Conservation (phyloP, 2,113 vertebrate genomes). For the Noctilio leporinus region DNA sequence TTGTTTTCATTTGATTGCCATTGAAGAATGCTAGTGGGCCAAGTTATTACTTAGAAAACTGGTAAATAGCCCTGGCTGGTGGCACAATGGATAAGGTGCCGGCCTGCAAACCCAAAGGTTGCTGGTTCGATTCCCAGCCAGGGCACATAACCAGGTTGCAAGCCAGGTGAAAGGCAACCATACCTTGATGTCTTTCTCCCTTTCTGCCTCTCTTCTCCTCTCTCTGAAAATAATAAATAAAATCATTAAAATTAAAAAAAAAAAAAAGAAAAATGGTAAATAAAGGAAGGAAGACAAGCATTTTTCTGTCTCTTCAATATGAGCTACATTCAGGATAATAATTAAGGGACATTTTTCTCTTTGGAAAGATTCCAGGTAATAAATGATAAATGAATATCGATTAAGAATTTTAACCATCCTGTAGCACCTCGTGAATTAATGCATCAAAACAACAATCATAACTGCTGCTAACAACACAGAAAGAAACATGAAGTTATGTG, state of each 20-base stretch:
- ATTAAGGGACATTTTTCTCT: not conserved
- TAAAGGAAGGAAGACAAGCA: not conserved
- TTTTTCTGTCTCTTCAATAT: not conserved
- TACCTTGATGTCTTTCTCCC: no score
- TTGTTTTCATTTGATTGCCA: not conserved
- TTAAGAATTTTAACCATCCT: not conserved
- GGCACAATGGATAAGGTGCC: no score
- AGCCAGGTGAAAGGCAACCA: no score
- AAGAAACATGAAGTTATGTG: not conserved
- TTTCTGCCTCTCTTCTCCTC: no score
- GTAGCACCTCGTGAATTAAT: not conserved
- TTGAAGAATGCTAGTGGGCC: not conserved
- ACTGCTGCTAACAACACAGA: not conserved
- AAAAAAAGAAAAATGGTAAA: not conserved
- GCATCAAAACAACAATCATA: not conserved
- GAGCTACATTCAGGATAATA: not conserved
- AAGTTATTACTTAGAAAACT: not conserved
- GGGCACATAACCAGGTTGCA: no score
- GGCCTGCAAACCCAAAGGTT: no score
- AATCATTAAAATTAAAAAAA: no score
- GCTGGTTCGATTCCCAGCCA: no score
- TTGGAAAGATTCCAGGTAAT: not conserved
- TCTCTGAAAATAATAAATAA: no score
- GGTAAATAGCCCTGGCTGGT: no score
- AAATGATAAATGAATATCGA: not conserved